A percentile compares a stretch with the other conserved stretches of the same genome.
Conservation (phyloP, 1,140 invertebrate genomes). For the Conopomorpha cramerella region DNA sequence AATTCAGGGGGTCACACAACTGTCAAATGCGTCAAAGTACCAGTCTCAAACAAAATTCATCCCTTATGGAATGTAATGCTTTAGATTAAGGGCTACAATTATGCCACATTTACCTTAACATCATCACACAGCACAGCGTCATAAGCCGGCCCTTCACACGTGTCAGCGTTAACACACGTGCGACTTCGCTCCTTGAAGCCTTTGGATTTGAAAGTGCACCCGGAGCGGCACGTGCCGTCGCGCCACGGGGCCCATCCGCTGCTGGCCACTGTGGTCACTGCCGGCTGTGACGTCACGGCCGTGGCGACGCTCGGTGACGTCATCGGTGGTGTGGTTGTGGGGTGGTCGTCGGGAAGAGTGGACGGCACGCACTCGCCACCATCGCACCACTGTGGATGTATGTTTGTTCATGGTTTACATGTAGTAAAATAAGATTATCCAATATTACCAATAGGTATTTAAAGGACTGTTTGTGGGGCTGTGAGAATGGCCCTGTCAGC, state of each 20-base stretch:
- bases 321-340: background rate
- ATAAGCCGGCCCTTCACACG: conserved; percentile 66
- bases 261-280: conserved; percentile 13
- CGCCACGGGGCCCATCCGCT: conserved; percentile 70
- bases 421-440: too few species aligned
- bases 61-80: too few species aligned
- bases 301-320: background rate
- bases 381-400: conserved; percentile 70
- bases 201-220: conserved; percentile 66
- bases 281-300: background rate
- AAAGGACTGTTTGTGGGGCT: too few species aligned
- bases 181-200: conserved; percentile 62
- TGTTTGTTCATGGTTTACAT: too few species aligned
- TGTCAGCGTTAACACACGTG: conserved; percentile 59
- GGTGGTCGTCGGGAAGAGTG: conserved; percentile 11
- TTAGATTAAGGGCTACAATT: conserved; percentile 1
- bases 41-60: too few species aligned
- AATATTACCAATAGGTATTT: too few species aligned
- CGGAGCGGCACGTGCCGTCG: conserved; percentile 65
- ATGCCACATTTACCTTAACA: conserved; percentile 49
- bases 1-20: too few species aligned
- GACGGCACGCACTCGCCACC: conserved; percentile 65
- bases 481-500: too few species aligned
- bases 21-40: too few species aligned
- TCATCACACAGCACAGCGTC: conserved; percentile 71